phyloP scores from a whole-genome alignment of 2,888 invertebrate genomes.

The Resseliella maxima region DNA sequence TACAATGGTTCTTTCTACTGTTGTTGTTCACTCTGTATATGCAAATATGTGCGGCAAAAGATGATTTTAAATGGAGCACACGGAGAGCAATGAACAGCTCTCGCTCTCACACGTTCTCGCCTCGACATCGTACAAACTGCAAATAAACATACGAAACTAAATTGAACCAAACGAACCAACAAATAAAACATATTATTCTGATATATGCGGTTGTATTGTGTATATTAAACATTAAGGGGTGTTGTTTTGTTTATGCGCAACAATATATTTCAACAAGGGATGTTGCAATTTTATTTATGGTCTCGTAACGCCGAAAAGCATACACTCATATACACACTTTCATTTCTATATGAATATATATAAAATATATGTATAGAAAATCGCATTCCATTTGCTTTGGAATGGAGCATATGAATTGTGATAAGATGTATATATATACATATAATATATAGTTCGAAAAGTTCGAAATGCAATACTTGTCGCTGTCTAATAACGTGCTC shows the following conservation, averaged over 20 bases:
- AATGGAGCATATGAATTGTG: background rate
- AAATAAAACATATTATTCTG: constrained; percentile 56
- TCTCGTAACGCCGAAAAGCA: constrained; percentile 55
- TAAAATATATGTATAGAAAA: too few relatives aligned
- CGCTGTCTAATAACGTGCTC: constrained; percentile 26
- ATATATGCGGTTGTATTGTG: constrained; percentile 55
- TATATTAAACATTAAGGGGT: constrained; percentile 56
- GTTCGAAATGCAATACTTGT: constrained; percentile 49
- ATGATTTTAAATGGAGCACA: constrained; percentile 37
- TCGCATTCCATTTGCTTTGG: background rate
- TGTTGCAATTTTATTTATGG: constrained; percentile 58
- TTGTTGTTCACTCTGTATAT: background rate
- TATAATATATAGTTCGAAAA: background rate
- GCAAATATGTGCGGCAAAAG: background rate
- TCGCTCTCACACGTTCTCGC: background rate
- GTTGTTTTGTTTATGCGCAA: constrained; percentile 58
- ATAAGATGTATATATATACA: background rate
- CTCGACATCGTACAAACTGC: background rate
- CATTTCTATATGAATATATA: too few relatives aligned
- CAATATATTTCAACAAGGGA: constrained; percentile 59
- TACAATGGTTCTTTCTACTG: too few relatives aligned
- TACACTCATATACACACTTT: background rate
- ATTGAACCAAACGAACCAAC: constrained; percentile 53
- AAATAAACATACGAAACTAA: constrained; percentile 56
- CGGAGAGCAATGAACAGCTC: background rate